These are phyloP conservation scores for Achroia grisella DNA, from an alignment of 1,140 invertebrate species.

Conservation along the genomic window DNA sequence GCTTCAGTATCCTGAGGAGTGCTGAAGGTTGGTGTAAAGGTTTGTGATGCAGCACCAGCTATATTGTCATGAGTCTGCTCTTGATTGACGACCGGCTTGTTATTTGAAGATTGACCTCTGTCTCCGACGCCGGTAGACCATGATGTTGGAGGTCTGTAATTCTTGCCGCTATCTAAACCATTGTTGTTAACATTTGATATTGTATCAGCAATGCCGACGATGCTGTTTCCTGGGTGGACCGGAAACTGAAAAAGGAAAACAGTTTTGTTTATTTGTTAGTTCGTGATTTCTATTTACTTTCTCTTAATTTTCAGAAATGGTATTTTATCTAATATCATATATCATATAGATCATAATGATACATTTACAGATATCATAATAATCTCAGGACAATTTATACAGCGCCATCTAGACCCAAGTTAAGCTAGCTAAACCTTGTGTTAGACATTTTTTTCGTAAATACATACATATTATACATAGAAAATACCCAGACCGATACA, in stretches of 20 bases:
- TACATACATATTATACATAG: no score
- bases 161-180: slow-evolving; percentile 46
- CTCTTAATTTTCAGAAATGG: no score
- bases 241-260: slow-evolving; percentile 46
- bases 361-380: no score
- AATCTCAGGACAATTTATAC: no score
- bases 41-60: slow-evolving; percentile 22
- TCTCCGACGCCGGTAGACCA: slow-evolving; percentile 34
- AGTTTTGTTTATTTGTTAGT: no score
- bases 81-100: not conserved
- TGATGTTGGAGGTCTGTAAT: slow-evolving; percentile 37
- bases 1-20: slow-evolving; percentile 7
- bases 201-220: slow-evolving; percentile 48
- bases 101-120: slow-evolving; percentile 4
- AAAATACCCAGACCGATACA: no score
- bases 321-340: no score
- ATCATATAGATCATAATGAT: no score
- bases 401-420: no score
- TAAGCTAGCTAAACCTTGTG: no score
- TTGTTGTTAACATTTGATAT: slow-evolving; percentile 38
- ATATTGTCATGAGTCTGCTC: slow-evolving; percentile 13
- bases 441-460: no score
- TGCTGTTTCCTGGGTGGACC: slow-evolving; percentile 54
- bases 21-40: slow-evolving; percentile 18
- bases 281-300: no score